Evolutionary conservation across 2,113 vertebrate genomes (phyloP), one percentile per base, ranked within the genome.

Genomic region (Proterorhinus semilunaris): DNA sequence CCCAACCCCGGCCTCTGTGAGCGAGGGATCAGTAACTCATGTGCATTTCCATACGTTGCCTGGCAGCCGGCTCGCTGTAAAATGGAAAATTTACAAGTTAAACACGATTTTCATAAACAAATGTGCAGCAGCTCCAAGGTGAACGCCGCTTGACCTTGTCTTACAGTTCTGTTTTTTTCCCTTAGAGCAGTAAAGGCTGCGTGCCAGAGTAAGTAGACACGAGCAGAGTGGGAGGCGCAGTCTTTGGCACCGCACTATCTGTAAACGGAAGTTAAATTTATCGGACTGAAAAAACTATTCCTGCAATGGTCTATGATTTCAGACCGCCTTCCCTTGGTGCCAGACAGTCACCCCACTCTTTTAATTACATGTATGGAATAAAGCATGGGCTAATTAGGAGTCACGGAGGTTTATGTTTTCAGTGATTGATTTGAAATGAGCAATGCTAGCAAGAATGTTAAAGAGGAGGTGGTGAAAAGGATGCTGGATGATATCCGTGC

Each of bases 81-180:
- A 15, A 61, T 7, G 4, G 58, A 16, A 61, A n/a, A 61, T 61
- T 61, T 61, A 61, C 58, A 61, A 61, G 58, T 45, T 45, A 61
- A 61, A 45, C 58, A 61, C 0, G 42, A 61, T 61, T 61, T 61
- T 61, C 58, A 61, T 61, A 61, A 61, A 61, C 58, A 61, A 61
- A 61, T 61, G 58, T 16, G 58, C 15, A 10, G 9, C 58, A 7
- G 2, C 12, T 13, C 57, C 58, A 61, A 45, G 42, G 58, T 61
- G 58, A 61, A 42, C 8, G 15, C 36, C 7, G 42, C 58, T 61
- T 61, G 58, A 61, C 58, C 58, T 61, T 45, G 58, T 61, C 58
- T 61, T 4, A 5, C 8, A 44, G 7, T 3, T 21, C 8, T 15
- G n/a, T 44, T 61, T 61, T n/a, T 44, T n/a, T 15, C n/a, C 7